phyloP scores from a whole-genome alignment of 2,113 vertebrate genomes.

The Oreocharis arfaki region DNA sequence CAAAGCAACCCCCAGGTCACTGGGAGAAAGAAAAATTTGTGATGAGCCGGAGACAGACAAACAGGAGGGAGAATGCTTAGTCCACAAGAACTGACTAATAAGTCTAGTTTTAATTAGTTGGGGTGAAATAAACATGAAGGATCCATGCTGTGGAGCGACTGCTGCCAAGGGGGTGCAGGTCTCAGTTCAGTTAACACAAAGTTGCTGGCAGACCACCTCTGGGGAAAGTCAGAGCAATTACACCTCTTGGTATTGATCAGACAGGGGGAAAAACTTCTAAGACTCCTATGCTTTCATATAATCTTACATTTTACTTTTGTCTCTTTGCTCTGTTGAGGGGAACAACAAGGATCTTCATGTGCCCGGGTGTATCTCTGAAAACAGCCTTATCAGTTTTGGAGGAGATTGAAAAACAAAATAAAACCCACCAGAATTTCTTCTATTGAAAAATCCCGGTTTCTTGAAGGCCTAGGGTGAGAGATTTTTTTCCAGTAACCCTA shows the following conservation, averaged over 20 bases:
- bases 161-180: background rate
- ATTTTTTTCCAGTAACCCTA: background rate
- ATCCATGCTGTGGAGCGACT: background rate
- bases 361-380: background rate
- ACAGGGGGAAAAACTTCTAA: constrained; percentile 16
- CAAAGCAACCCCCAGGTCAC: background rate
- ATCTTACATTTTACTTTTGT: background rate
- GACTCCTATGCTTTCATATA: background rate
- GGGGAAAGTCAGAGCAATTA: background rate
- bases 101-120: background rate
- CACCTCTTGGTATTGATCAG: background rate
- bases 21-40: background rate
- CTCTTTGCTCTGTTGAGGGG: background rate
- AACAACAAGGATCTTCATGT: background rate
- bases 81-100: background rate
- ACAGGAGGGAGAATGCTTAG: background rate
- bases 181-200: background rate
- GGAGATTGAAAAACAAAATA: background rate
- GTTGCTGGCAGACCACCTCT: background rate
- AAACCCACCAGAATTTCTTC: fast-evolving
- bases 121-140: background rate
- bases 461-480: background rate
- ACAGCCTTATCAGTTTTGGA: background rate
- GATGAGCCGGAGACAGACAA: background rate
- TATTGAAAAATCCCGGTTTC: background rate